Evolutionary conservation across 2,797 vertebrate species (phyloP), one percentile per base, ranked within the genome.

Genomic region (Margarornis squamiger): DNA sequence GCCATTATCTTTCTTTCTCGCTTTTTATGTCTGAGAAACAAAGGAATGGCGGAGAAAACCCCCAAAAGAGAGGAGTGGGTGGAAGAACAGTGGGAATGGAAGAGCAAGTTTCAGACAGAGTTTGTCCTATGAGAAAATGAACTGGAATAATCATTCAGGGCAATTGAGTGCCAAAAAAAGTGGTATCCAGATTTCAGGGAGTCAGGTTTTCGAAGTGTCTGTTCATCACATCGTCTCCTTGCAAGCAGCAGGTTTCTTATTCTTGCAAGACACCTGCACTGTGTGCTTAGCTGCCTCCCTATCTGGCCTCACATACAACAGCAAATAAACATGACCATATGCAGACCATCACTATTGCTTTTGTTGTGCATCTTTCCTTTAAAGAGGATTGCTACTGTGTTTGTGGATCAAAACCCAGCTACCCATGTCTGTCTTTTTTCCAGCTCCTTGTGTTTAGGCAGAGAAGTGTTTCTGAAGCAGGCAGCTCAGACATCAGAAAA

Each of bases 401-500:
- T 86, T 90, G 43, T 84, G 58, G 66, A 66, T 82, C 58, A 92
- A 94, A 91, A 75, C 67, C 21, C 41, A 67, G 38, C 65, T 89
- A 57, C 23, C 41, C 59, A 6, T 5, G 0, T 54, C 74, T 71
- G 55, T 68, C 78, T 85, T 93, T 92, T 67, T 11, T 3, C n/a
- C 5, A 8, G 24, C 16, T 52, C 57, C 93, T 89, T 94, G 30
- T 88, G 58, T 87, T 91, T 86, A 46, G 36, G 41, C 62, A 86
- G 46, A 84, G 76, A 88, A 65, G 38, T 75, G 30, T 32, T 93
- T 93, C 82, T 93, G 82, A 91, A 74, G 57, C 57, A 90, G 92
- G 58, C 54, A 88, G 61, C 41, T 81, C 75, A 94, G 78, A 65
- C 89, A 74, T 77, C 63, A 89, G 65, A 90, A 95, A 97, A 96